These are phyloP conservation scores for Ophion slaviceki DNA, from an alignment of 2,888 invertebrate genomes.

Conservation along the genomic window DNA sequence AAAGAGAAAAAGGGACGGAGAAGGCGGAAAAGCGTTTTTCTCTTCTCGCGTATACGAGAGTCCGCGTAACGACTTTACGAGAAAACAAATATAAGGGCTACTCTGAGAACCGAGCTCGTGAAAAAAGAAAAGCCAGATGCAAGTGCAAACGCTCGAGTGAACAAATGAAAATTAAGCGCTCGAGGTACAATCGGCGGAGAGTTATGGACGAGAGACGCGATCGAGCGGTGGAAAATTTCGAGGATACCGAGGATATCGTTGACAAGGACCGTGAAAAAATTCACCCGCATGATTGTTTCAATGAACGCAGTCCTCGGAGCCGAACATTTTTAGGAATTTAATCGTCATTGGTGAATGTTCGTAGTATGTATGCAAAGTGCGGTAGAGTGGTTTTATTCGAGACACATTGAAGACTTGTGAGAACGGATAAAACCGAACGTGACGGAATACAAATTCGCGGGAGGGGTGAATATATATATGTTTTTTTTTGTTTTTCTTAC, in stretches of 20 bases:
- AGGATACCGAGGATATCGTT: neutral
- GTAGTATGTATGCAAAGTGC: conserved; percentile 12
- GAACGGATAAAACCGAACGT: conserved; percentile 14
- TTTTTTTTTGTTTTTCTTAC: neutral
- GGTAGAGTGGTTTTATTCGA: conserved; percentile 25
- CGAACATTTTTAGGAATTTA: conserved; percentile 23
- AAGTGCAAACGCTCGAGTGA: neutral
- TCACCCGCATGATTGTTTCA: neutral
- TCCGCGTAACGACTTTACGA: neutral
- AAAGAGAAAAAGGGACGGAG: neutral
- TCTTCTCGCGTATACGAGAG: neutral
- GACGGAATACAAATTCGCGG: conserved; percentile 44
- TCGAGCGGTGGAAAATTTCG: neutral
- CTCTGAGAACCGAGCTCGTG: neutral
- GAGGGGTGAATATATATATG: neutral
- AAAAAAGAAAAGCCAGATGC: neutral
- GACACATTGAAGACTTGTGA: conserved; percentile 20
- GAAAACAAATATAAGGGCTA: neutral
- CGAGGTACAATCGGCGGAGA: neutral
- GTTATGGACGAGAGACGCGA: neutral
- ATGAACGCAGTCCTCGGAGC: conserved; percentile 1
- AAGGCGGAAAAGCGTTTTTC: neutral
- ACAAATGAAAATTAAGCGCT: neutral
- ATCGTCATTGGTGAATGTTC: conserved; percentile 39
- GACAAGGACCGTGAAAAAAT: conserved; percentile 7